Conservation (phyloP, 2,797 vertebrate species). For the Channallabes apus region DNA sequence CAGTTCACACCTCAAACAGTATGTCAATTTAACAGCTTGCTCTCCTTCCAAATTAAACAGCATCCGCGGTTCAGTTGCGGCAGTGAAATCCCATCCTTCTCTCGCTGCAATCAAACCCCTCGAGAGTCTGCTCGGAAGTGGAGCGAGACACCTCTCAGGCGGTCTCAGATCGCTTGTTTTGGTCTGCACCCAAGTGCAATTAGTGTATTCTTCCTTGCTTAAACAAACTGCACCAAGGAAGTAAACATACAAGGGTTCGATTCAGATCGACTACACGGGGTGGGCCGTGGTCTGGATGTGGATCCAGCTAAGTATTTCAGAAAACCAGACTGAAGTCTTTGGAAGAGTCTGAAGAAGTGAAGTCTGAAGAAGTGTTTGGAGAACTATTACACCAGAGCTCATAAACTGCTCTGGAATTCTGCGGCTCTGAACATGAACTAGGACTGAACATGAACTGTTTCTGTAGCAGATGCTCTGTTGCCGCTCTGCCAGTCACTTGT, state of each 20-base stretch:
- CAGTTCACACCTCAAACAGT: neutral
- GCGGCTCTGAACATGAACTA: neutral
- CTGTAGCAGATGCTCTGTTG: neutral
- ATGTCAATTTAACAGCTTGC: constrained; percentile 23
- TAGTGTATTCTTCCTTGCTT: constrained; percentile 3
- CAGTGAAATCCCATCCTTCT: constrained; percentile 18
- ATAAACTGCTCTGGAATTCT: neutral
- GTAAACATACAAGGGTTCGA: constrained; percentile 3
- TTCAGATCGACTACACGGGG: neutral
- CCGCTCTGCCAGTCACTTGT: neutral
- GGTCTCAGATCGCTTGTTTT: constrained; percentile 20
- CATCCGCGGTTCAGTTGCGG: neutral
- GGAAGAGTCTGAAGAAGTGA: neutral
- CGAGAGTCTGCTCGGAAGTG: constrained; percentile 1
- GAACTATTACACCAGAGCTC: neutral
- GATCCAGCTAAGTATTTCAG: neutral
- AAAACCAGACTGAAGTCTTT: neutral
- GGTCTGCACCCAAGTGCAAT: constrained; percentile 17
- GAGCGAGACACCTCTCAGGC: constrained; percentile 21
- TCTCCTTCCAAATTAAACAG: constrained; percentile 19
- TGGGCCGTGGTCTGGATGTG: neutral
- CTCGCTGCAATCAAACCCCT: constrained; percentile 17
- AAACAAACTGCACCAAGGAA: neutral
- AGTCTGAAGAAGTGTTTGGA: too few relatives aligned
- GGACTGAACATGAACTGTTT: neutral